A percentile compares a stretch with the other conserved stretches of the same genome.
These are phyloP conservation scores for Phodopus roborovskii DNA, from an alignment of 2,113 vertebrate species.

Conservation along the genomic window DNA sequence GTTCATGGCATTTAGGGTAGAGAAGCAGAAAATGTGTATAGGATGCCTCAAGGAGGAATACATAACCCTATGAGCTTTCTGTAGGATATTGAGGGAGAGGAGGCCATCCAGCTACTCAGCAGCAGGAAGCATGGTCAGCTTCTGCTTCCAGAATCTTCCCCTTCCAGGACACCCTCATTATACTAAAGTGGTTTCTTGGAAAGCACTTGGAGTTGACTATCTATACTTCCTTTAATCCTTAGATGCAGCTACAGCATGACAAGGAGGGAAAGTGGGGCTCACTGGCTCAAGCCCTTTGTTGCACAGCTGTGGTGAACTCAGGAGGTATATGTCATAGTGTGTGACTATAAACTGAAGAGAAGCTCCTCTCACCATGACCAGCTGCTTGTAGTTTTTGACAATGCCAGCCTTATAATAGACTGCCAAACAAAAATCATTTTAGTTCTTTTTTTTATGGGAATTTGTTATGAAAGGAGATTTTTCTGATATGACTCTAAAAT, in stretches of 20 bases:
- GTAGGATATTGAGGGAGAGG: background rate
- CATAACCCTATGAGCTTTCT: background rate
- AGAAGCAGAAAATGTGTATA: slow-evolving; percentile 10
- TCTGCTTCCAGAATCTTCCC: background rate
- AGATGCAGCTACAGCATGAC: background rate
- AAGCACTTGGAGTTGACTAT: background rate
- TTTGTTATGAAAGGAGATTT: background rate
- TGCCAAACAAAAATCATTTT: background rate
- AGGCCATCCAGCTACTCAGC: background rate
- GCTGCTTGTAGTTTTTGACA: background rate
- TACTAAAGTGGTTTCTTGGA: background rate
- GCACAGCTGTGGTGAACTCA: background rate
- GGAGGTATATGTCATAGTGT: background rate
- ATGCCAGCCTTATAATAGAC: slow-evolving; percentile 28
- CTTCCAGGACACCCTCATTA: background rate
- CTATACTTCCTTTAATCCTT: background rate
- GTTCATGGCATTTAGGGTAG: background rate
- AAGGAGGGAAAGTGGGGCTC: background rate
- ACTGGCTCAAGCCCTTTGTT: background rate
- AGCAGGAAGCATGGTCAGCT: background rate
- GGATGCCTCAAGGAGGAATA: background rate
- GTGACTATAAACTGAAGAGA: background rate
- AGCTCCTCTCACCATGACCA: background rate
- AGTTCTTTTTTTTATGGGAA: background rate
- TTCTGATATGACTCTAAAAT: slow-evolving; percentile 24